These are phyloP conservation scores for Hirtodrosophila histrioides DNA, from an alignment of 2,888 invertebrate genomes.

Conservation along the genomic window DNA sequence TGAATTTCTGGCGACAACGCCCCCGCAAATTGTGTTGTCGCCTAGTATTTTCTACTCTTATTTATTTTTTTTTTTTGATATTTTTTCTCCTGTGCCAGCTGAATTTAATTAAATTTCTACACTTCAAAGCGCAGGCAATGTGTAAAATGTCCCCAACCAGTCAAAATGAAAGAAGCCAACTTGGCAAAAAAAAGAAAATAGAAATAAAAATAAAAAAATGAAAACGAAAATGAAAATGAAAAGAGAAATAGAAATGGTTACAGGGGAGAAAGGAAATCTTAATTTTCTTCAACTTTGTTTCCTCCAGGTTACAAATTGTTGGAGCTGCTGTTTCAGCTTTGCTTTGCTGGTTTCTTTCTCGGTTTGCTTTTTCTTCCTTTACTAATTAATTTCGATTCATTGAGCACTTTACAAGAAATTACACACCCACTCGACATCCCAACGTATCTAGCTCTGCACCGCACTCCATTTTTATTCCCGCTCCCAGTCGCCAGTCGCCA, in stretches of 20 bases:
- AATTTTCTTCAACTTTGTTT: constrained; percentile 70
- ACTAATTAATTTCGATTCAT: constrained; percentile 82
- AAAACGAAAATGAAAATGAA: constrained; percentile 11
- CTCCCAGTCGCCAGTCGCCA: constrained; percentile 17
- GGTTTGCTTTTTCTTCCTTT: constrained; percentile 61
- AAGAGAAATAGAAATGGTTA: constrained; percentile 47
- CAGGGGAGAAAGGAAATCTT: constrained; percentile 70
- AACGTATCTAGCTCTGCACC: constrained; percentile 1
- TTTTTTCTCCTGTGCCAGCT: constrained; percentile 59
- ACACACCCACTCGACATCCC: constrained; percentile 63
- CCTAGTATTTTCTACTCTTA: constrained; percentile 73
- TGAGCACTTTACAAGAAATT: constrained; percentile 79
- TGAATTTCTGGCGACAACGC: constrained; percentile 53
- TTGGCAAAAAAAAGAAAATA: constrained; percentile 25
- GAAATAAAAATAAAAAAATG: constrained; percentile 11
- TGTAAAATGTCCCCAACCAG: constrained; percentile 62
- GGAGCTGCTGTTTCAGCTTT: constrained; percentile 39
- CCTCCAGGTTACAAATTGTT: constrained; percentile 75
- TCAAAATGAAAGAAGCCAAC: constrained; percentile 51
- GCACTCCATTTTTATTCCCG: constrained; percentile 22
- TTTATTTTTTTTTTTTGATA: constrained; percentile 11
- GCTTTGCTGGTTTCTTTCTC: constrained; percentile 49
- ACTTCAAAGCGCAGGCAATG: constrained; percentile 77
- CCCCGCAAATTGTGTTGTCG: constrained; percentile 68
- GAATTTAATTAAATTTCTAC: constrained; percentile 79